Evolutionary conservation across 2,888 invertebrate species (phyloP), one percentile per base, ranked within the genome.

Genomic region (Polydrusus tereticollis): DNA sequence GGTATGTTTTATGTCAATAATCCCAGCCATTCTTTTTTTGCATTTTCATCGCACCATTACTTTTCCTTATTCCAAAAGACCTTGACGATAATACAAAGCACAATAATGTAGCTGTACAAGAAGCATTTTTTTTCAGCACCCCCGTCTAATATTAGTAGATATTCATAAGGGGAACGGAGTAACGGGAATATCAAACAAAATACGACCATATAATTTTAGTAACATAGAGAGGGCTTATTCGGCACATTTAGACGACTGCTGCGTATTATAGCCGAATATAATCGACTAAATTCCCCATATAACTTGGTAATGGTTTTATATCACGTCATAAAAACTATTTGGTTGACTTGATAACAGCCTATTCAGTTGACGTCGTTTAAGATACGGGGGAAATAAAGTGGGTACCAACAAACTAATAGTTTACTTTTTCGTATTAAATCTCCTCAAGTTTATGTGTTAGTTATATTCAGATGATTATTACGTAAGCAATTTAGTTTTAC

Each of bases 291-390:
- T 62, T 69, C 45, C 55, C 69, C 43, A 62, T 63, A 52, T 69
- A 63, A 20, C 45, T 20, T 50, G 20, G 57, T 63, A 69, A 69
- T 69, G 69, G 69, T 69, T 63, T 69, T 69, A 69, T 69, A 55
- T 58, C 69, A 69, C 69, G 69, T 63, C 36, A 69, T 69, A 69
- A 69, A 69, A 69, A 69, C 69, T 69, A 55, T 63, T 63, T 45
- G 63, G 63, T 69, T 69, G 57, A 26, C 68, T 60, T 38, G 50
- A 23, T 68, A 62, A 63, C 69, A 20, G 63, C 63, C 57, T 45
- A 45, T 63, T 62, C 26, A 33, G 55, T 20, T 45, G 63, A 69
- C 69, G 63, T 12, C 14, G 36, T 63, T 69, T 45, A 18, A 69
- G 69, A 69, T 69, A 63, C 63, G 43, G 41, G 43, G 10, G 14